Conservation (phyloP, 2,888 invertebrate species). For the Mesorhabditis belari region DNA sequence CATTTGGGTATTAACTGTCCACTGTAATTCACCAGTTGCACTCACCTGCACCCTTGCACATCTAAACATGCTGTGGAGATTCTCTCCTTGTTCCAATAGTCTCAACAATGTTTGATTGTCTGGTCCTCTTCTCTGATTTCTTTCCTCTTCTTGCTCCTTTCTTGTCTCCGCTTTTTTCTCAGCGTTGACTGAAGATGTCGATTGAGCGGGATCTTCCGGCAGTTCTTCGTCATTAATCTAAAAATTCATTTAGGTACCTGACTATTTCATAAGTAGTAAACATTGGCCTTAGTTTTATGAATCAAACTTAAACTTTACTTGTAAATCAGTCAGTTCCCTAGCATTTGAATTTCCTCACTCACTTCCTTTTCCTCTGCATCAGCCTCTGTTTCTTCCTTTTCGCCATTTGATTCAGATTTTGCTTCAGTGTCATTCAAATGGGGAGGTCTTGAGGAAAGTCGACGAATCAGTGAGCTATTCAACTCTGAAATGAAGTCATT, state of each 20-base stretch:
- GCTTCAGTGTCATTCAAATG: conserved; percentile 1
- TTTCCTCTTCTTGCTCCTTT: conserved; percentile 13
- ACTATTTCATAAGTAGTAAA: no score
- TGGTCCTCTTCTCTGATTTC: conserved; percentile 50
- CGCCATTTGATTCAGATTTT: background rate
- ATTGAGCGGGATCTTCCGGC: background rate
- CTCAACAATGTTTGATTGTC: conserved; percentile 89
- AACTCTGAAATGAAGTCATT: no score
- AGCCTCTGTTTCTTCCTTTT: conserved; percentile 2
- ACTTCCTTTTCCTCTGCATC: conserved; percentile 8
- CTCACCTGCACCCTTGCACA: conserved; percentile 43
- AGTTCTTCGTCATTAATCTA: background rate
- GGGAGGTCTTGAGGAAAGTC: conserved; percentile 14
- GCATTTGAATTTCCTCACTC: no score
- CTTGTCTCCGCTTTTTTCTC: conserved; percentile 1
- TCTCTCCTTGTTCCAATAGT: conserved; percentile 86
- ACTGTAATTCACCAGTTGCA: background rate
- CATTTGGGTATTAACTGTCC: background rate
- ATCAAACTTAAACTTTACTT: no score
- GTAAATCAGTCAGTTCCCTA: no score
- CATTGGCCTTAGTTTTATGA: no score
- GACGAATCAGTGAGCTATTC: conserved; percentile 42
- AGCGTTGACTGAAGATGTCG: background rate
- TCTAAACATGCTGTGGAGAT: conserved; percentile 62
- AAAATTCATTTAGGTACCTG: no score